These are phyloP conservation scores for Oceanodroma tethys DNA, from an alignment of 2,113 vertebrate species.

Conservation along the genomic window DNA sequence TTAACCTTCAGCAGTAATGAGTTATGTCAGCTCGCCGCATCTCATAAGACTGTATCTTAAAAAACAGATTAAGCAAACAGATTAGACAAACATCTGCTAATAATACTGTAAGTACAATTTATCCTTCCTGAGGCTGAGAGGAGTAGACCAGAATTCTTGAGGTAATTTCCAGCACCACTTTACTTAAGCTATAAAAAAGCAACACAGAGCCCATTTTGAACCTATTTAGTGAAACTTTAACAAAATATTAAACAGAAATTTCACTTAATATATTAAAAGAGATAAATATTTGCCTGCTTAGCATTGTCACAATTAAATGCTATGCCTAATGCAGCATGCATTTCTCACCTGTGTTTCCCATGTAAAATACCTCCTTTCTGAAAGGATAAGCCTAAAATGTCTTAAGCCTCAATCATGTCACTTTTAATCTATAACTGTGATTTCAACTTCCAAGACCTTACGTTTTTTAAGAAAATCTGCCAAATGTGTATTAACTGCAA, in stretches of 20 bases:
- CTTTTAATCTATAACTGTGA: background rate
- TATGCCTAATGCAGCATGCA: background rate
- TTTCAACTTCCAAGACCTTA: background rate
- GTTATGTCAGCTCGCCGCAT: background rate
- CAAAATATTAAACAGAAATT: background rate
- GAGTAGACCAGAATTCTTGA: background rate
- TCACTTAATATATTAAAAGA: background rate
- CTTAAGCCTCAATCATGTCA: background rate
- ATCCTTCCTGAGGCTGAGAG: background rate
- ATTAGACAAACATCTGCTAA: slow-evolving; percentile 35
- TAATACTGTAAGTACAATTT: background rate
- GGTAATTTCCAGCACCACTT: background rate
- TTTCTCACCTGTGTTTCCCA: background rate
- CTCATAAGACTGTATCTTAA: background rate
- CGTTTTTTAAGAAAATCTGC: background rate
- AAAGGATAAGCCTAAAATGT: background rate
- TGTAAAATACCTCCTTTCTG: background rate
- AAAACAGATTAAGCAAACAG: slow-evolving; percentile 36
- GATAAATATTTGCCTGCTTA: background rate
- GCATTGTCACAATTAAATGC: background rate
- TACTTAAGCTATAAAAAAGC: background rate
- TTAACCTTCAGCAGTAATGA: slow-evolving; percentile 14
- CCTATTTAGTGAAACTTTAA: background rate
- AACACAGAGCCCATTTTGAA: background rate
- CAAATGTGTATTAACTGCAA: background rate